Conservation (phyloP, 2,113 vertebrate species). For the Trichomycterus rosablanca region DNA sequence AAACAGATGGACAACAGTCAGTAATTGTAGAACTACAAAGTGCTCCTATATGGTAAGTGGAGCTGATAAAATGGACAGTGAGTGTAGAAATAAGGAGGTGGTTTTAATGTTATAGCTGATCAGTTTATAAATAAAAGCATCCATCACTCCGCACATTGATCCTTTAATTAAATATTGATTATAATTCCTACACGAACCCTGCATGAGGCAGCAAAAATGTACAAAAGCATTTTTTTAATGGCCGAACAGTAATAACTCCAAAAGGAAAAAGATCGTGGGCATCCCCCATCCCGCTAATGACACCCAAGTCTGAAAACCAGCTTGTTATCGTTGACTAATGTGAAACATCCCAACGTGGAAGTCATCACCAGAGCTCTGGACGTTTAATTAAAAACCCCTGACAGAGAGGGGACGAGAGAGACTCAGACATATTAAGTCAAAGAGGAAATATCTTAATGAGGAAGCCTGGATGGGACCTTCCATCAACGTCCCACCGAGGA, state of each 20-base stretch:
- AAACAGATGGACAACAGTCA: too few species aligned
- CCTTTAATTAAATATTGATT: too few species aligned
- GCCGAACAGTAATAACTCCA: constrained; percentile 12
- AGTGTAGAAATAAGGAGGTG: too few species aligned
- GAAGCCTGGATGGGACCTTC: constrained; percentile 32
- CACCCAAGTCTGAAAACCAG: constrained; percentile 54
- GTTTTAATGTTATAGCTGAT: too few species aligned
- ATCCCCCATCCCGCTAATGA: constrained; percentile 43
- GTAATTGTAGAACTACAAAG: too few species aligned
- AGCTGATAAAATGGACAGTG: too few species aligned
- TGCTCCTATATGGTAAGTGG: too few species aligned
- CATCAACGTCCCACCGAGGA: constrained; percentile 27
- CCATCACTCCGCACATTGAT: too few species aligned
- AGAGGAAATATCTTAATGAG: constrained; percentile 39
- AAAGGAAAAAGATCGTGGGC: constrained; percentile 31
- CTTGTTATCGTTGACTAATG: constrained; percentile 57
- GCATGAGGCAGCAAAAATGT: constrained; percentile 24
- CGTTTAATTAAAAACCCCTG: constrained; percentile 57
- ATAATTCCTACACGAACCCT: too few species aligned
- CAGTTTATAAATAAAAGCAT: too few species aligned
- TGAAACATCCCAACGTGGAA: constrained; percentile 50
- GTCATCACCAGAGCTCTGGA: constrained; percentile 48
- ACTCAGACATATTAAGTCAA: neutral
- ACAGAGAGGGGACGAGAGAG: constrained; percentile 11
- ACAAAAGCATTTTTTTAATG: constrained; percentile 34